Base-by-base conservation (phyloP, 2,797 vertebrate genomes). In the Trematomus bernacchii region DNA sequence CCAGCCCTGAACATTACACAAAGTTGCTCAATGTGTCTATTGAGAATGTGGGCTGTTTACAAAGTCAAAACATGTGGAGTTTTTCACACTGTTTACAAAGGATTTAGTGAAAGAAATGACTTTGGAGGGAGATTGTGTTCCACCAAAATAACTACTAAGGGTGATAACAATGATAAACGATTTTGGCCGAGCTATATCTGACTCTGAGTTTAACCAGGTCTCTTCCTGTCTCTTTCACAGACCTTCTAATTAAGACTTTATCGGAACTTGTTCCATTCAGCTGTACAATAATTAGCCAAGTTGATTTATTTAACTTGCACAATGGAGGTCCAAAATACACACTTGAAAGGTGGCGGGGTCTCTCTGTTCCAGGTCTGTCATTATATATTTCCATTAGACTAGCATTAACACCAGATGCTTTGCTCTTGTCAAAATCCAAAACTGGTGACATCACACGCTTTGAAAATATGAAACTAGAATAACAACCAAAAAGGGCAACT, bases 401-500 rank as follows among this genome's bases (percentile, higher is more conserved):
- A 67, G 63, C 66, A 86, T 77, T 76, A 66, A 66, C 82, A 70
- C 82, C 88, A 90, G 78, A 89, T 87, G 84, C 81, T 75, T 80
- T 64, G 33, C 77, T 82, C 66, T 72, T 66, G 71, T 85, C 77
- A 75, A 73, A 84, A 84, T 87, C 82, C 79, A 85, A 54, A 84
- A 76, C 30, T 14, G 51, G 67, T 89, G 89, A 91, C 89, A 85
- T 91, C 85, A 87, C 80, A 71, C 58, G 3, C 37, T 67, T 55
- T 68, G 44, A 82, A 86, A 91, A 84, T 79, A 80, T 78, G 47
- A 27, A 76, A 77, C 61, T 52, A 21, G 55, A 82, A 85, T 68
- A 90, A 86, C 84, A 88, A 82, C 54, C 47, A 67, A 83, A 77
- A 77, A 54, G 76, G 85, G 80, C 89, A 85, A 73, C 76, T 92